Evolutionary conservation across 64 coral and sea anemone genomes (phyloP), one percentile per base, ranked within the genome.

Genomic region (Cladopsammia gracilis): DNA sequence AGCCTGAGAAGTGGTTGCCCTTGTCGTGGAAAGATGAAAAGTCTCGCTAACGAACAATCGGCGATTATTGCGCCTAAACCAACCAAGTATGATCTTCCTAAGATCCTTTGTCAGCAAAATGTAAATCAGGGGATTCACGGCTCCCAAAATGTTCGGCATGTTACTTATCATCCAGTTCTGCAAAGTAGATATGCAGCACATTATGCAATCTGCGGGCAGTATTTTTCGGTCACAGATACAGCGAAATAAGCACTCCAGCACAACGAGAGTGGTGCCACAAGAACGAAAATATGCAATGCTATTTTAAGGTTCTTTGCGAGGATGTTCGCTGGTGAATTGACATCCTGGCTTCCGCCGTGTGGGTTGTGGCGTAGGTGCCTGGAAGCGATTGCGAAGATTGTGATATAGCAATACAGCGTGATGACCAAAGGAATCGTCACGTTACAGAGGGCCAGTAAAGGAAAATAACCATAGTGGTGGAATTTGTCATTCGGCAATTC

Each of bases 51-150:
- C 75, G 50, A 49, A 15, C 7, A 62, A 64, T 18, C 11, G 58
- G 3, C 58, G 56, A 82, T 47, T 82, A 10, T 24, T 26, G 25
- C 71, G 42, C 4, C 43, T 80, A 7, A 64, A 72, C 69, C 25
- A 51, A 24, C 53, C 15, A 42, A 58, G 20, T 9, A 93, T 82
- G 19, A 90, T 73, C 14, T 53, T 46, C 57, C 91, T 73, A 16
- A 93, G 75, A 86, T 94, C 92, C 58, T 94, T 96, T 11, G 95
- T 96, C 43, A 96, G 75, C 12, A 84, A 79, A 51, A 90, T 94
- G 54, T 92, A 96, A 45, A 89, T 92, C 1, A 95, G 48, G 0
- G 96, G 96, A 11, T 98, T 87, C 62, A 98, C 70, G 6, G 92
- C 68, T 4, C 88, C 88, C 18, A 92, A 34, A 4, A 98, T 6